Conservation (phyloP, 2,797 vertebrate species). For the Gadopsis marmoratus region DNA sequence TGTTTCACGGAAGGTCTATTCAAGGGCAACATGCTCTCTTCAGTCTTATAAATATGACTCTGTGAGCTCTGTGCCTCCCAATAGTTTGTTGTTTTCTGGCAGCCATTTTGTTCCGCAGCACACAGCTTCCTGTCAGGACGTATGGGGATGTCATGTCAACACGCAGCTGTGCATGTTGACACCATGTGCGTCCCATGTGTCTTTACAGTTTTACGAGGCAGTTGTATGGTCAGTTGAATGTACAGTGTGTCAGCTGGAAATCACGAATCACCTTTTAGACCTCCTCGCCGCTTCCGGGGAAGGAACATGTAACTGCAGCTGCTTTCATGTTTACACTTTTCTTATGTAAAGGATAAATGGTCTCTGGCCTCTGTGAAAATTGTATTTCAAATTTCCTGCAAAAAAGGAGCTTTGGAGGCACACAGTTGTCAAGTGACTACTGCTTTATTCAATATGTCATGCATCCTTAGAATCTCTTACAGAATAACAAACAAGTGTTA, state of each 20-base stretch:
- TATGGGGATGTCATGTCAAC: slow-evolving; percentile 43
- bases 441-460: background rate
- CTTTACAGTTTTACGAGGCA: slow-evolving; percentile 37
- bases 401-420: background rate
- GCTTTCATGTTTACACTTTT: slow-evolving; percentile 10
- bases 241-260: slow-evolving; percentile 51
- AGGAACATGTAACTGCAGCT: slow-evolving; percentile 34
- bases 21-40: slow-evolving; percentile 36
- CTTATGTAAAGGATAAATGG: background rate
- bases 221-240: slow-evolving; percentile 16
- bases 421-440: background rate
- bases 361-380: background rate
- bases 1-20: slow-evolving; percentile 56
- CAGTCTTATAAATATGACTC: slow-evolving; percentile 7
- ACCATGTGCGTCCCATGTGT: slow-evolving; percentile 51
- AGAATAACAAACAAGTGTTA: slow-evolving; percentile 8
- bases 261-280: slow-evolving; percentile 43
- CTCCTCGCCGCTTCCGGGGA: background rate
- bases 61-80: background rate
- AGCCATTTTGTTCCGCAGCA: slow-evolving; percentile 47
- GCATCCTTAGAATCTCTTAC: slow-evolving; percentile 9
- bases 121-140: slow-evolving; percentile 57
- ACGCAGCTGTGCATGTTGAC: slow-evolving; percentile 57
- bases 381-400: background rate
- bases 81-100: slow-evolving; percentile 38